Conservation (phyloP, 2,113 vertebrate genomes). For the Butastur rufipennis region DNA sequence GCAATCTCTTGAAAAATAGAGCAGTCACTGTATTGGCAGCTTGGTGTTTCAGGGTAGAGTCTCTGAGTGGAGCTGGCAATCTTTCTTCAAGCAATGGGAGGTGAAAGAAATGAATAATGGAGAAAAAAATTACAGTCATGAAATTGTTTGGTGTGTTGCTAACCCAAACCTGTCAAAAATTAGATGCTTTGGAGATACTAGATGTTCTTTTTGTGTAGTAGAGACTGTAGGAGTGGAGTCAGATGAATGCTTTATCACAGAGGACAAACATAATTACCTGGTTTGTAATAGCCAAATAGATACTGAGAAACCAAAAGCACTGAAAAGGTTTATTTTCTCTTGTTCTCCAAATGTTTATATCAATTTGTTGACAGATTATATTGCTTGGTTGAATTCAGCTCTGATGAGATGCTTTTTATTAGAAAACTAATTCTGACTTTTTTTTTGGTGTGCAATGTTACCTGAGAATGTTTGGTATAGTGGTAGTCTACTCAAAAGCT, state of each 20-base stretch:
- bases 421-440: neutral
- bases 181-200: neutral
- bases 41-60: neutral
- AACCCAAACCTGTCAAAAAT: neutral
- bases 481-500: neutral
- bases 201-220: neutral
- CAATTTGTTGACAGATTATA: neutral
- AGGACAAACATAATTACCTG: neutral
- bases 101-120: neutral
- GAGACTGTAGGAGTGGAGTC: neutral
- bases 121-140: neutral
- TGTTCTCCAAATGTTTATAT: neutral
- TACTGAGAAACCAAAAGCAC: neutral
- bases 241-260: neutral
- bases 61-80: neutral
- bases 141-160: neutral
- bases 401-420: neutral
- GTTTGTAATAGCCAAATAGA: neutral
- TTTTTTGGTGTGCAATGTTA: neutral
- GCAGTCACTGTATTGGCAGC: neutral
- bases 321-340: neutral
- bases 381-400: neutral
- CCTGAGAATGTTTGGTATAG: neutral
- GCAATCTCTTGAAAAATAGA: neutral
- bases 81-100: neutral